Base-by-base conservation (phyloP, 2,888 invertebrate species). In the Eupithecia pulchellata region DNA sequence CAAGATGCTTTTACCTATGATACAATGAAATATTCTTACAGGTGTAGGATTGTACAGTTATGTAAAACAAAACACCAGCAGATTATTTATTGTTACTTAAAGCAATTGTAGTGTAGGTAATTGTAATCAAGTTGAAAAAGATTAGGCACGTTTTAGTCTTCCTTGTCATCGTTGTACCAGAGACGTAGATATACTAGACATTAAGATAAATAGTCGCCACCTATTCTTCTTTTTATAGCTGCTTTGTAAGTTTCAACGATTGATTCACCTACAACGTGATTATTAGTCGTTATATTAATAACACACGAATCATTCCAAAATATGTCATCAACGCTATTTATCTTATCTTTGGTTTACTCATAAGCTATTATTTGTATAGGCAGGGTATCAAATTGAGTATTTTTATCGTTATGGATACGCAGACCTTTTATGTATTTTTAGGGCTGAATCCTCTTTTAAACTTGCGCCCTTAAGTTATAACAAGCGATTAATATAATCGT, bases 221-320 rank as follows among this genome's bases (percentile, higher is more conserved):
- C 11, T 47, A 47, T 47, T 39, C 13, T n/a, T 34, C 4, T 29
- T 57, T 29, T 29, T 60, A 32, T 9, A 4, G 32, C 11, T n/a
- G 8, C n/a, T n/a, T 60, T 58, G 58, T 58, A 30, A 29, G 2
- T 29, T 58, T n/a, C 0, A 29, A 29, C 2, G 42, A 17, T 47
- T 65, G 68, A 64, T 58, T 69, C 62, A 55, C 57, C 62, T 39
- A 39, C 61, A 57, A 65, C 47, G n/a, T 60, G 14, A 30, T 32
- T 60, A 60, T 60, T 32, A 57, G 17, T 60, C 6, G 9, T 32
- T 30, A n/a, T 32, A 60, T 30, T 11, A 32, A 30, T 60, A 60
- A 11, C 20, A 30, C 29, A 30, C 32, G 32, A 60, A 29, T 60
- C 32, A 32, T 57, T 9, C 55, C 27, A 57, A 57, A 57, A 57